phyloP scores from a whole-genome alignment of 1,140 invertebrate genomes.

The Arion vulgaris region DNA sequence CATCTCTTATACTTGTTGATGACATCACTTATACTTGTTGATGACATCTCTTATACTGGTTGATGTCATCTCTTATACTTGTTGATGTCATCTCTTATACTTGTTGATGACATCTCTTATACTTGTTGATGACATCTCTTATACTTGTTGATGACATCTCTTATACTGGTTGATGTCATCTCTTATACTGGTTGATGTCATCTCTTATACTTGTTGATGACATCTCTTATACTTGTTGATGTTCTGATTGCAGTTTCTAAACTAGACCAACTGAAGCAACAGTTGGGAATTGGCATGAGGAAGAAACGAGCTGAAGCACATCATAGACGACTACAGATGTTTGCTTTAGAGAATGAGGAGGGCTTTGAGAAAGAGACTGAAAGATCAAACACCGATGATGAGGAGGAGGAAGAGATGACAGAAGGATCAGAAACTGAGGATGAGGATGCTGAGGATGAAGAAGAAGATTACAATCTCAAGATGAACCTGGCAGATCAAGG shows the following conservation, averaged over 20 bases:
- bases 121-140: too few species aligned
- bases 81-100: too few species aligned
- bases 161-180: too few species aligned
- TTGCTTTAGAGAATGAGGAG: conserved; percentile 49
- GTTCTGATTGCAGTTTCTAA: conserved; percentile 13
- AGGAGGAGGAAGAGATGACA: conserved; percentile 34
- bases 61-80: too few species aligned
- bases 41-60: too few species aligned
- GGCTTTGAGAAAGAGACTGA: conserved; percentile 45
- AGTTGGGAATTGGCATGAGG: conserved; percentile 42
- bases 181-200: too few species aligned
- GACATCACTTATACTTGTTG: too few species aligned
- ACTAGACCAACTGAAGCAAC: conserved; percentile 38
- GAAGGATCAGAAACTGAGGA: conserved; percentile 41
- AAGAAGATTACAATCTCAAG: background rate
- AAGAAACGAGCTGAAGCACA: conserved; percentile 39
- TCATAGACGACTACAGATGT: conserved; percentile 41
- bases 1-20: too few species aligned
- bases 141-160: too few species aligned
- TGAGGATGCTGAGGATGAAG: conserved; percentile 17
- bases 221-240: too few species aligned
- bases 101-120: too few species aligned
- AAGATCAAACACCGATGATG: conserved; percentile 35
- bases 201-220: too few species aligned
- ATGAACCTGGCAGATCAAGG: background rate